Evolutionary conservation across 2,797 vertebrate genomes (phyloP).

Genomic region (Onychomys arenicola): DNA sequence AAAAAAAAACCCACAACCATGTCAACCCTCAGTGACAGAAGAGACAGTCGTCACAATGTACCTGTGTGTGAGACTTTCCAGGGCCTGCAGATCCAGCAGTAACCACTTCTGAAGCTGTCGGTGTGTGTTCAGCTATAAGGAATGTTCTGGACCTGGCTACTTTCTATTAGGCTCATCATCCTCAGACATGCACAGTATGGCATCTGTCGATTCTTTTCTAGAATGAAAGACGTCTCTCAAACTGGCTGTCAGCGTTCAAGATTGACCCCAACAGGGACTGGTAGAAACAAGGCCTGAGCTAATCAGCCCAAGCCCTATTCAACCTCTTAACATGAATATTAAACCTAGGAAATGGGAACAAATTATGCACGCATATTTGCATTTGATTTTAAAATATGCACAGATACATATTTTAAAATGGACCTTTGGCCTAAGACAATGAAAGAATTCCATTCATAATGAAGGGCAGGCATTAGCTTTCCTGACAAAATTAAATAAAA

Average conservation of each 20-base stretch:
- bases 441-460: conserved; percentile 68
- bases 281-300: conserved; percentile 44
- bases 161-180: conserved; percentile 21
- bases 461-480: conserved; percentile 65
- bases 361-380: conserved; percentile 75
- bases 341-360: conserved; percentile 68
- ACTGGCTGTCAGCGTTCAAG: conserved; percentile 12
- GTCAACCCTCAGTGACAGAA: conserved; percentile 44
- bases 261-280: conserved; percentile 33
- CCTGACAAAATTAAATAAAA: conserved; percentile 64
- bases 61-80: conserved; percentile 49
- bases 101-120: neutral
- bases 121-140: neutral
- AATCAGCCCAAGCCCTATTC: conserved; percentile 10
- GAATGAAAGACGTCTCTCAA: conserved; percentile 63
- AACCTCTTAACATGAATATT: conserved; percentile 50
- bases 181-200: neutral
- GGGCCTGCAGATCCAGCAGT: neutral
- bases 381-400: conserved; percentile 81
- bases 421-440: conserved; percentile 74
- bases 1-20: neutral
- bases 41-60: conserved; percentile 50
- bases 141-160: neutral
- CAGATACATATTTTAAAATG: conserved; percentile 69
- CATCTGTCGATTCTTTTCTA: conserved; percentile 13